Conservation (phyloP, 2,113 vertebrate species). For the Morone chrysops region DNA sequence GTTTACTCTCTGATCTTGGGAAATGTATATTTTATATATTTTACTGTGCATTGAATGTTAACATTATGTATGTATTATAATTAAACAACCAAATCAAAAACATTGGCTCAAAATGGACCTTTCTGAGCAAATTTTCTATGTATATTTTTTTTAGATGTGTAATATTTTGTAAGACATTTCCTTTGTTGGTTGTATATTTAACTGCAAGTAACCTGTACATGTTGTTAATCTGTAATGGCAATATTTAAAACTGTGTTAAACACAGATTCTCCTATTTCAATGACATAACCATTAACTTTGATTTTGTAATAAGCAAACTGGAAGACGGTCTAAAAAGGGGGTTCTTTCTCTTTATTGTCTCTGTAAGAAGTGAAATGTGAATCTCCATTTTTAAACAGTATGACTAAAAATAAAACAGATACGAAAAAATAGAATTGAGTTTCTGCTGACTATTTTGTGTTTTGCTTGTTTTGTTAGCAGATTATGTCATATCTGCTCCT, state of each 20-base stretch:
- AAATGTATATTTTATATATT: neutral
- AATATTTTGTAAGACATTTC: constrained; percentile 18
- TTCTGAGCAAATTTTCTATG: neutral
- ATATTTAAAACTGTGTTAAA: constrained; percentile 42
- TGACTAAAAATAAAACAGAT: neutral
- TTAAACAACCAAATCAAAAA: neutral
- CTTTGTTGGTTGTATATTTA: constrained; percentile 46
- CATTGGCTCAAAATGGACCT: neutral
- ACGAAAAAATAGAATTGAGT: neutral
- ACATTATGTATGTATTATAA: neutral
- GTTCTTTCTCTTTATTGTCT: neutral
- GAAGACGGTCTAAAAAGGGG: neutral
- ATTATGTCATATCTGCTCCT: neutral
- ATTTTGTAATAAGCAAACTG: constrained; percentile 34
- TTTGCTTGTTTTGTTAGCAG: neutral
- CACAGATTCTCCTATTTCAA: constrained; percentile 23
- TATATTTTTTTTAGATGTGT: neutral
- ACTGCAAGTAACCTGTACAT: neutral
- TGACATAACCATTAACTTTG: constrained; percentile 43
- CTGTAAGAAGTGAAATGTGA: neutral
- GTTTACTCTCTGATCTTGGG: constrained; percentile 41
- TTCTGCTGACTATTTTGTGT: neutral
- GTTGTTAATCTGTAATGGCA: constrained; percentile 54
- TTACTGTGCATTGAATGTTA: neutral
- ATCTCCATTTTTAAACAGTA: neutral